Conservation (phyloP, 2,113 vertebrate species). For the Eidolon helvum region DNA sequence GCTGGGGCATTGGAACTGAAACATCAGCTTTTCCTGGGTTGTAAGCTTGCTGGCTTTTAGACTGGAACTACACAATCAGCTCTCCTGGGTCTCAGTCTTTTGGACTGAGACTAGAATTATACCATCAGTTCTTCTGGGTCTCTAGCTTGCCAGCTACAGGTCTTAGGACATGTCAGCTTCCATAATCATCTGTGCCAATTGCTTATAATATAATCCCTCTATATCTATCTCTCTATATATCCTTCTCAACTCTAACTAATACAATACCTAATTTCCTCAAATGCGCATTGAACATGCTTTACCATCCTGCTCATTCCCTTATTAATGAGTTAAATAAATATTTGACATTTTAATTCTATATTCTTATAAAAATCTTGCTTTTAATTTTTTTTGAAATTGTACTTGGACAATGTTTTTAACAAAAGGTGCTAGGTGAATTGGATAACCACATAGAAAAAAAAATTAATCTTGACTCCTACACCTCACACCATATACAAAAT, state of each 20-base stretch:
- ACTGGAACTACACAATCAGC: not conserved
- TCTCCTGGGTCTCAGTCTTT: not conserved
- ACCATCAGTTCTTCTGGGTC: not conserved
- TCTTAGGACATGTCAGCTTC: not conserved
- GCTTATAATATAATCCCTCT: not conserved
- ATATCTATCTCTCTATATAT: not conserved
- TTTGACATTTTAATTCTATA: not conserved
- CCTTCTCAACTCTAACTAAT: not conserved
- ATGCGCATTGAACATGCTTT: not conserved
- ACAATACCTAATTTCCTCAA: not conserved
- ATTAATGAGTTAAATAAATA: not conserved
- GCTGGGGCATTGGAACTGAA: not conserved
- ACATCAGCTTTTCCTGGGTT: not conserved
- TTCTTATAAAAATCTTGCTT: not conserved
- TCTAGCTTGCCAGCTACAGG: not conserved
- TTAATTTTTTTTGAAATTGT: not conserved
- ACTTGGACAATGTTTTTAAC: not conserved
- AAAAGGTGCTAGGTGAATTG: not conserved
- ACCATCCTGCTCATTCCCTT: not conserved
- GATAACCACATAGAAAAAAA: not conserved
- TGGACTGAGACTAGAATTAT: not conserved
- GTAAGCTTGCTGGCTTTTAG: not conserved
- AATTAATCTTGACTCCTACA: not conserved
- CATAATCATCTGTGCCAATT: not conserved
- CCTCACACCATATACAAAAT: not conserved